These are phyloP conservation scores for Paramormyrops kingsleyae DNA, from an alignment of 2,113 vertebrate species.

Conservation along the genomic window DNA sequence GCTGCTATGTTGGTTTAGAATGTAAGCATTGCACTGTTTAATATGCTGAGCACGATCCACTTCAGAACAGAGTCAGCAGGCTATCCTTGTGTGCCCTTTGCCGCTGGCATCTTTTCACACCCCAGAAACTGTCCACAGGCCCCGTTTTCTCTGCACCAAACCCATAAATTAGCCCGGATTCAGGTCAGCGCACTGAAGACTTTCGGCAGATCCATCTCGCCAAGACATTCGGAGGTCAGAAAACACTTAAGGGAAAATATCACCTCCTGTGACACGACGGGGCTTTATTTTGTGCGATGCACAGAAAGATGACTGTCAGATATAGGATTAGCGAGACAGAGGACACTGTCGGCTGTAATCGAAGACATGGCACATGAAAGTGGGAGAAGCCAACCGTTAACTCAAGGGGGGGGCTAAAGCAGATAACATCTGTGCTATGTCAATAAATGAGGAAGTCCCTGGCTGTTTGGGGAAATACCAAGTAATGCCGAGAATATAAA, in stretches of 20 bases:
- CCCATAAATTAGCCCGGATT: constrained; percentile 1
- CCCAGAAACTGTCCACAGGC: background rate
- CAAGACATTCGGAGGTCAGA: background rate
- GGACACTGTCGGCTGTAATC: background rate
- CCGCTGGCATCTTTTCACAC: background rate
- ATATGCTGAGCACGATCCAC: background rate
- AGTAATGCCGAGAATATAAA: background rate
- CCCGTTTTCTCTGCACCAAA: background rate
- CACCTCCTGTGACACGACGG: background rate
- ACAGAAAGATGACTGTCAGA: background rate
- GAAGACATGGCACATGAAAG: background rate
- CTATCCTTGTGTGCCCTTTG: background rate
- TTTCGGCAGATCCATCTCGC: background rate
- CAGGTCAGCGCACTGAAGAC: background rate
- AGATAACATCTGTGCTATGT: background rate
- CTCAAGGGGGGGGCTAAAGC: background rate
- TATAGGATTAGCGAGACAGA: background rate
- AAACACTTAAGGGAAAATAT: background rate
- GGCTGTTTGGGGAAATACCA: background rate
- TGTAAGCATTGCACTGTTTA: background rate
- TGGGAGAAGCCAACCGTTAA: background rate
- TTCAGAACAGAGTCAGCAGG: background rate
- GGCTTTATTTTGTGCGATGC: constrained; percentile 6
- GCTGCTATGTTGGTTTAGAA: background rate
- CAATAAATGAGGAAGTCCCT: constrained; percentile 2